These are phyloP conservation scores for Drosophila nr. medialis DNA, from an alignment of 2,888 invertebrate genomes.

Conservation along the genomic window DNA sequence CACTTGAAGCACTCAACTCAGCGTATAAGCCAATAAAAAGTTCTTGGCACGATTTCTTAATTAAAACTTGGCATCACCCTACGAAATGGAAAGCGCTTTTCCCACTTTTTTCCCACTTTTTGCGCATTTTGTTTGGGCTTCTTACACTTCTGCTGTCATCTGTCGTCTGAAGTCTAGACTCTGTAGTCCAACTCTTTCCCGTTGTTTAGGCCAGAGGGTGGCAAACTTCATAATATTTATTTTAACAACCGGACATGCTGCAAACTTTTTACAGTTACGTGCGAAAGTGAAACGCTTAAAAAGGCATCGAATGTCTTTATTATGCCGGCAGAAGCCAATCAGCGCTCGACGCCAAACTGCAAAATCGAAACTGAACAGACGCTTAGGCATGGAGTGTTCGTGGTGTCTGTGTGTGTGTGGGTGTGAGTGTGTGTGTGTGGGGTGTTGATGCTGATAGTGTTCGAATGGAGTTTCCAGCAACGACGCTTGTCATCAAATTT, in stretches of 20 bases:
- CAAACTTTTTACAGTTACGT: conserved; percentile 73
- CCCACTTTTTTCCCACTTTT: conserved; percentile 10
- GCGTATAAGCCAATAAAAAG: conserved; percentile 49
- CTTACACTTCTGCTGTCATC: conserved; percentile 10
- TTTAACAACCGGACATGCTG: conserved; percentile 77
- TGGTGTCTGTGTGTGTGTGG: not conserved
- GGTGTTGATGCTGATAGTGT: conserved; percentile 29
- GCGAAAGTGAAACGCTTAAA: conserved; percentile 80
- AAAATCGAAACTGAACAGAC: conserved; percentile 60
- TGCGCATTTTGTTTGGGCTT: not conserved
- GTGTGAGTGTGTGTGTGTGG: not conserved
- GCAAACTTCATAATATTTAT: conserved; percentile 72
- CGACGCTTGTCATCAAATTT: conserved; percentile 81
- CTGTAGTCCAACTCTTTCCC: conserved; percentile 5
- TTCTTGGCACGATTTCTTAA: conserved; percentile 72
- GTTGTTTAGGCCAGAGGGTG: conserved; percentile 1
- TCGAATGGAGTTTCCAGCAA: conserved; percentile 31
- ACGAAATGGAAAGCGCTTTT: conserved; percentile 71
- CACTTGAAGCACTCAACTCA: conserved; percentile 29
- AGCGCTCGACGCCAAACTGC: conserved; percentile 46
- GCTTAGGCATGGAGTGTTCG: not conserved
- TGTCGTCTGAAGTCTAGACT: conserved; percentile 42
- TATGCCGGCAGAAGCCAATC: conserved; percentile 75
- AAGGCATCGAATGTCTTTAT: conserved; percentile 80
- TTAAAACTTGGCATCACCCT: conserved; percentile 66